These are phyloP conservation scores for Notamacropus eugenii DNA, from an alignment of 2,797 vertebrate species.

Conservation along the genomic window DNA sequence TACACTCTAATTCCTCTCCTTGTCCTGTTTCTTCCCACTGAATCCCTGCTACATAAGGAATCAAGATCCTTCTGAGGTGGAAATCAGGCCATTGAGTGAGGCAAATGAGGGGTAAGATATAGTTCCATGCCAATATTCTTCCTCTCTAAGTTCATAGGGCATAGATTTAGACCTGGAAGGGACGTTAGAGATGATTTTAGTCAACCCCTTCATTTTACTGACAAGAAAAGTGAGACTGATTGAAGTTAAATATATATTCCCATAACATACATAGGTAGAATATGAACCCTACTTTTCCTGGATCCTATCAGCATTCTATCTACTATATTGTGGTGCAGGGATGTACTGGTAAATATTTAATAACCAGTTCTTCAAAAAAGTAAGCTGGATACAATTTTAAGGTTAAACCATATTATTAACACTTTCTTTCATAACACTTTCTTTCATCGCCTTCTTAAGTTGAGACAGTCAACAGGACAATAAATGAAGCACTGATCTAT, in stretches of 20 bases:
- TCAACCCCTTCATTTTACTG: conserved; percentile 28
- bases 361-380: background rate
- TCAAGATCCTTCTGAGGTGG: background rate
- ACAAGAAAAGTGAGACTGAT: background rate
- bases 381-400: background rate
- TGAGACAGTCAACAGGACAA: background rate
- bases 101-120: background rate
- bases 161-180: conserved; percentile 8
- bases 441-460: background rate
- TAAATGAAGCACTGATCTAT: background rate
- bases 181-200: background rate
- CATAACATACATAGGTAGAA: background rate
- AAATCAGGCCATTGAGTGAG: background rate
- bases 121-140: background rate
- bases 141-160: background rate
- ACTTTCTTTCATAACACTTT: background rate
- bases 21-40: background rate
- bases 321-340: background rate
- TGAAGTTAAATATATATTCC: background rate
- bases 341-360: background rate
- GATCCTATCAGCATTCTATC: background rate
- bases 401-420: background rate
- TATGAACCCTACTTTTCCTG: background rate
- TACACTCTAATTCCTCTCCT: background rate
- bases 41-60: background rate